Percentiles rank a stretch among this genome's conserved stretches.
Conservation (phyloP, 2,797 vertebrate species). For the Poeciliopsis paucimaculata region DNA sequence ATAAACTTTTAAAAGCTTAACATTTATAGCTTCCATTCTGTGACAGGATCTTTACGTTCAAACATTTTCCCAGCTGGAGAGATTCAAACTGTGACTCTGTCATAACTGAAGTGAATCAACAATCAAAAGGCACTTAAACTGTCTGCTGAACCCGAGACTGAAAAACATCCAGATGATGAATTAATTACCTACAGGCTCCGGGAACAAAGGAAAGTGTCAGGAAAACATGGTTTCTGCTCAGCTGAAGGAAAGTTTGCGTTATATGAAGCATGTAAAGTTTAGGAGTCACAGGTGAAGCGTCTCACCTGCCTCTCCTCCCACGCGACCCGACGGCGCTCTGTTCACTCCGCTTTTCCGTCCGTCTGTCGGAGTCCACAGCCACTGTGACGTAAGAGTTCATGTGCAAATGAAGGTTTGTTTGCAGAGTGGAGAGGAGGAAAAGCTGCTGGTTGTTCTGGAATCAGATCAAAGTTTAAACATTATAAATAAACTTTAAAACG, state of each 20-base stretch:
- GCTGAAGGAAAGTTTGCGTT: neutral
- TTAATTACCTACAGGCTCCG: slow-evolving; percentile 18
- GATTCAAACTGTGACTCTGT: slow-evolving; percentile 8
- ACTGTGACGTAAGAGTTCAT: slow-evolving; percentile 62
- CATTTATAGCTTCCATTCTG: neutral
- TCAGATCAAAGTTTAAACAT: slow-evolving; percentile 16
- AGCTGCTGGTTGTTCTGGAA: neutral
- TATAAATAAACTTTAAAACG: slow-evolving; percentile 1
- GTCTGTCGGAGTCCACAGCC: slow-evolving; percentile 48
- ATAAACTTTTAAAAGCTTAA: neutral
- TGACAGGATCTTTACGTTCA: neutral
- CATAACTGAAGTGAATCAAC: slow-evolving; percentile 18
- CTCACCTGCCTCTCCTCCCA: slow-evolving; percentile 74
- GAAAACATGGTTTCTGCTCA: slow-evolving; percentile 6
- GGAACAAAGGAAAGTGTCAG: slow-evolving; percentile 16
- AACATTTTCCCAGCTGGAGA: neutral
- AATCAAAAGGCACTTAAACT: slow-evolving; percentile 52
- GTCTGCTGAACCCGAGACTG: slow-evolving; percentile 39
- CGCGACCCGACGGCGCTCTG: slow-evolving; percentile 59
- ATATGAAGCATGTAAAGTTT: neutral
- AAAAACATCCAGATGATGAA: slow-evolving; percentile 29
- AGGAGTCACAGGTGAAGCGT: slow-evolving; percentile 62
- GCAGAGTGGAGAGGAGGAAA: slow-evolving; percentile 23
- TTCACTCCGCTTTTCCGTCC: slow-evolving; percentile 61
- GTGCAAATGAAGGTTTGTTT: slow-evolving; percentile 60